phyloP scores from a whole-genome alignment of 2,888 invertebrate genomes.

The Trachelus iudaicus region DNA sequence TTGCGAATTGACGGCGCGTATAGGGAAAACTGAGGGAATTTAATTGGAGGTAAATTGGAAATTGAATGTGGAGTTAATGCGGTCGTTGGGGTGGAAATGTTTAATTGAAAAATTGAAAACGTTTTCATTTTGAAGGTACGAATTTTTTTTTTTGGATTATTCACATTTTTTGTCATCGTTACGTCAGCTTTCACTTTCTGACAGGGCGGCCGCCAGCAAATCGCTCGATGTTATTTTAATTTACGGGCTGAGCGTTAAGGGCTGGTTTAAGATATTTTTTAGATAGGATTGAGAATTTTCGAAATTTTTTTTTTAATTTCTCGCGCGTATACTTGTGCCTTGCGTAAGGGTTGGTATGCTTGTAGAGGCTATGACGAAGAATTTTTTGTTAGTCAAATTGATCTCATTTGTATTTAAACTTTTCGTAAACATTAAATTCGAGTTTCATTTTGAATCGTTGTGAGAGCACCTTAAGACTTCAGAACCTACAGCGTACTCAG shows the following conservation, averaged over 20 bases:
- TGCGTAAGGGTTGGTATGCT: background rate
- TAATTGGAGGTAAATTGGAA: no score
- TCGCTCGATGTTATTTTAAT: background rate
- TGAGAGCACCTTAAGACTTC: background rate
- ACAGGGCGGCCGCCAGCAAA: background rate
- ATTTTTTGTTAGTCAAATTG: background rate
- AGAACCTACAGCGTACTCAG: background rate
- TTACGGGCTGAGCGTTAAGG: background rate
- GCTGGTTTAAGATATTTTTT: background rate
- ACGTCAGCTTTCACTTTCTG: background rate
- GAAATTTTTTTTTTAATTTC: background rate
- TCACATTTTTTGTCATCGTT: background rate
- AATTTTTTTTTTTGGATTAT: background rate
- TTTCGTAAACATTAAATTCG: background rate
- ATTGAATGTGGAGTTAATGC: background rate
- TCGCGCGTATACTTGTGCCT: no score
- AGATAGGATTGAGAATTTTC: background rate
- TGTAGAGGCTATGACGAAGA: background rate
- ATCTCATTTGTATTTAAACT: background rate
- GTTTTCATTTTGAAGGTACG: background rate
- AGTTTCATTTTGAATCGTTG: background rate
- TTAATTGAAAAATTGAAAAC: background rate
- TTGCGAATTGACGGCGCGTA: background rate
- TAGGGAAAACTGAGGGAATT: background rate
- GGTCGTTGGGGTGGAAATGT: background rate